Conservation (phyloP, 1,140 invertebrate species). For the Daktulosphaira vitifoliae region DNA sequence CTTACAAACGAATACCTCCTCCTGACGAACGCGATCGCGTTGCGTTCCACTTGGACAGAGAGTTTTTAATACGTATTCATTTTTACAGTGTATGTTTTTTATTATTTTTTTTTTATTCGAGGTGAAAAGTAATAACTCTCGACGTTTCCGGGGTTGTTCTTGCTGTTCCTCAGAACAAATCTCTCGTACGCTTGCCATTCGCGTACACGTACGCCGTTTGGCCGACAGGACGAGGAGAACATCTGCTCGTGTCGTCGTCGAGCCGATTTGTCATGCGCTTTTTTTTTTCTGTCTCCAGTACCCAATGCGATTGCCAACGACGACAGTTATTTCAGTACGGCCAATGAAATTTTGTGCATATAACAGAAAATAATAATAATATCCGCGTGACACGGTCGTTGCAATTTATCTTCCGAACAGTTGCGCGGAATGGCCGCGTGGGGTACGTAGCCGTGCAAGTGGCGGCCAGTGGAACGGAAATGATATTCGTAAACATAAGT, state of each 20-base stretch:
- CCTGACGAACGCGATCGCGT: conserved; percentile 9
- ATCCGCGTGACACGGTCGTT: conserved; percentile 10
- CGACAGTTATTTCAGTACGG: conserved; percentile 24
- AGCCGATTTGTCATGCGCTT: conserved; percentile 7
- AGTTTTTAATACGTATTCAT: neutral
- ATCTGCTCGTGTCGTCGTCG: conserved; percentile 8
- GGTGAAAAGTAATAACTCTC: too few species aligned
- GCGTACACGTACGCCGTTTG: too few species aligned
- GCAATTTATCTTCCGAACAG: conserved; percentile 29
- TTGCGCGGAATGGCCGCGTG: conserved; percentile 27
- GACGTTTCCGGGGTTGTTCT: too few species aligned
- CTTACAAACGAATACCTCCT: too few species aligned
- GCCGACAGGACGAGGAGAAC: neutral
- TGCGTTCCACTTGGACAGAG: neutral
- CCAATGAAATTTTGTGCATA: conserved; percentile 24
- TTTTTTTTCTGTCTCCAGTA: neutral
- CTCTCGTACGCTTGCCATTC: neutral
- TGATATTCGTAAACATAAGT: conserved; percentile 30
- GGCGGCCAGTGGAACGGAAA: neutral
- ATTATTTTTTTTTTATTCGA: too few species aligned
- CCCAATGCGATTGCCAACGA: neutral
- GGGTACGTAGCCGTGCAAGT: too few species aligned
- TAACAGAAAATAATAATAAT: conserved; percentile 22
- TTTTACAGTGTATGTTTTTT: neutral
- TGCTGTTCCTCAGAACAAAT: neutral